Evolutionary conservation across 2,888 invertebrate genomes (phyloP).

Genomic region (Neoaliturus tenellus): DNA sequence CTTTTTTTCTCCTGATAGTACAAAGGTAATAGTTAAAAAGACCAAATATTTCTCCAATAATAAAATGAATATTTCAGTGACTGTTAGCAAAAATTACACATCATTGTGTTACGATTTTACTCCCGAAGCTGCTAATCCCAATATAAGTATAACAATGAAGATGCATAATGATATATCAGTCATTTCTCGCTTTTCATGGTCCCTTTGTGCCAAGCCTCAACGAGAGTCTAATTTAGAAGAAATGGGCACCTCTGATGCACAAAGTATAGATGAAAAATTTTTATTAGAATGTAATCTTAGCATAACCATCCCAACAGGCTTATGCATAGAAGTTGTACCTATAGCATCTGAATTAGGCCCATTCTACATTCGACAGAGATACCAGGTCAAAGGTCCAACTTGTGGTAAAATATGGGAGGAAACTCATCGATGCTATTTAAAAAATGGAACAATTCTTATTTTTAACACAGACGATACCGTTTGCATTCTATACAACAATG

Average conservation of each 20-base stretch:
- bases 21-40: slow-evolving; percentile 10
- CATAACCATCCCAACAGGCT: neutral
- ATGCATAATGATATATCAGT: neutral
- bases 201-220: neutral
- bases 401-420: slow-evolving; percentile 29
- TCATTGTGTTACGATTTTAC: neutral
- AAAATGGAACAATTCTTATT: slow-evolving; percentile 16
- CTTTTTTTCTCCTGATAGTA: slow-evolving; percentile 35
- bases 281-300: neutral
- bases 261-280: neutral
- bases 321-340: slow-evolving; percentile 12
- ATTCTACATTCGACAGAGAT: slow-evolving; percentile 29
- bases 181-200: neutral
- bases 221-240: neutral
- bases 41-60: slow-evolving; percentile 5
- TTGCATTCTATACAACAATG: slow-evolving; percentile 32
- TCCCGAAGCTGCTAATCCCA: neutral
- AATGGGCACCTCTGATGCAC: neutral
- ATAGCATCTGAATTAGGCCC: neutral
- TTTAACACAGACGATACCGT: slow-evolving; percentile 13
- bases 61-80: neutral
- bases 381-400: slow-evolving; percentile 13
- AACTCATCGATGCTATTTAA: slow-evolving; percentile 6
- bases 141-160: neutral
- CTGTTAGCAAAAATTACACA: slow-evolving; percentile 18